Conservation (phyloP, 2,888 invertebrate species). For the Pecten maximus region DNA sequence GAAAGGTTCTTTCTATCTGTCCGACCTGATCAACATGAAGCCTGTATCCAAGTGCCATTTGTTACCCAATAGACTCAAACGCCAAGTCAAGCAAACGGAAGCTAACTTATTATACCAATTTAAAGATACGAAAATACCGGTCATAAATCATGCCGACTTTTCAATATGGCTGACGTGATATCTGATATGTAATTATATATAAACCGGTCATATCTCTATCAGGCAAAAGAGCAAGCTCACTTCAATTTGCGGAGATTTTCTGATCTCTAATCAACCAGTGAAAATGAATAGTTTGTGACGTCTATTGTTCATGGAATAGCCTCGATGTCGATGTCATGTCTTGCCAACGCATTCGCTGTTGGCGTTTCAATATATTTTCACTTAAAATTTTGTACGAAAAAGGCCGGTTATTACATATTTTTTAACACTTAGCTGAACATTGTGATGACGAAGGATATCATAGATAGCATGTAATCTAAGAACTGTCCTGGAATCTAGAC, state of each 20-base stretch:
- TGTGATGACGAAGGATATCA: neutral
- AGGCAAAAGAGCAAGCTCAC: neutral
- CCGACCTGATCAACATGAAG: neutral
- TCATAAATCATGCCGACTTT: conserved; percentile 13
- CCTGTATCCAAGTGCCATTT: neutral
- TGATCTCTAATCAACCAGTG: neutral
- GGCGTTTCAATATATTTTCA: neutral
- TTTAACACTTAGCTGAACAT: neutral
- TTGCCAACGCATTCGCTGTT: neutral
- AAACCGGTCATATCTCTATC: neutral
- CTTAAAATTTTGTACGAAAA: neutral
- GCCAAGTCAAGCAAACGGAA: conserved; percentile 22
- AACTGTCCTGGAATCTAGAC: neutral
- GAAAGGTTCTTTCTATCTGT: neutral
- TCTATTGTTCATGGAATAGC: neutral
- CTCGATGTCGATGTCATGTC: neutral
- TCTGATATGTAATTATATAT: conserved; percentile 31
- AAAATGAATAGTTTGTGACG: neutral
- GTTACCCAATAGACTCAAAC: neutral
- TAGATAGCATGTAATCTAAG: neutral
- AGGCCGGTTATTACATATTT: neutral
- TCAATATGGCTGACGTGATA: conserved; percentile 25
- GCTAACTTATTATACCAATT: neutral
- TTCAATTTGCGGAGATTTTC: neutral
- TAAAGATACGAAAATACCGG: conserved; percentile 10